phyloP scores from a whole-genome alignment of 1,140 invertebrate genomes.

The Drosophila dunni region DNA sequence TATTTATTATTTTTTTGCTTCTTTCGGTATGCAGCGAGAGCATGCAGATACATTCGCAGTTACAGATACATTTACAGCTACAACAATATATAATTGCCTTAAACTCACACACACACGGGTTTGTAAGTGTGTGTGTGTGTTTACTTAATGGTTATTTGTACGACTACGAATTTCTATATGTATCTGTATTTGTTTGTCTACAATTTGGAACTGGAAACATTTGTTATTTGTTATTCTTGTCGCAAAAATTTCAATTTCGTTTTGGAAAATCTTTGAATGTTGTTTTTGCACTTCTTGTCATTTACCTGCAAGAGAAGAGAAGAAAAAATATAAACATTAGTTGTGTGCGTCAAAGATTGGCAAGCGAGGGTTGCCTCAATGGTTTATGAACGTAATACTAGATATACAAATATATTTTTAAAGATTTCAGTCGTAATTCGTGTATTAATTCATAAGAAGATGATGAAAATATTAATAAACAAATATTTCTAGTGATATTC shows the following conservation, averaged over 20 bases:
- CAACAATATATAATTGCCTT: conserved; percentile 40
- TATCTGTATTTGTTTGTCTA: conserved; percentile 20
- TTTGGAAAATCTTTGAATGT: conserved; percentile 55
- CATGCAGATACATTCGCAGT: conserved; percentile 38
- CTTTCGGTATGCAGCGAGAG: conserved; percentile 34
- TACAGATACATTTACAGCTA: conserved; percentile 37
- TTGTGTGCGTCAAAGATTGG: conserved; percentile 28
- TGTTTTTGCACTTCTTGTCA: conserved; percentile 39
- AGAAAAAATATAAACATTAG: conserved; percentile 39
- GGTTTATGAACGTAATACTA: not conserved
- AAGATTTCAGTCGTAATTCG: too few relatives aligned
- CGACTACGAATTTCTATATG: conserved; percentile 16
- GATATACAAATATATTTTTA: not conserved
- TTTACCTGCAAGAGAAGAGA: conserved; percentile 67
- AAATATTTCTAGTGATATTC: not conserved
- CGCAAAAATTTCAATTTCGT: conserved; percentile 37
- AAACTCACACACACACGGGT: not conserved
- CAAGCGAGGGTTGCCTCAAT: conserved; percentile 17
- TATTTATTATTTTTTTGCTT: not conserved
- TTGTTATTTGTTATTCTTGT: conserved; percentile 26
- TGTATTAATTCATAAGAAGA: too few relatives aligned
- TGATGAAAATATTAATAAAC: too few relatives aligned
- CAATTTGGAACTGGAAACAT: conserved; percentile 40
- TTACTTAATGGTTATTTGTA: conserved; percentile 21
- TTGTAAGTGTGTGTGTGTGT: not conserved